phyloP scores from a whole-genome alignment of 2,113 vertebrate species.

The Nothobranchius kuhntae region DNA sequence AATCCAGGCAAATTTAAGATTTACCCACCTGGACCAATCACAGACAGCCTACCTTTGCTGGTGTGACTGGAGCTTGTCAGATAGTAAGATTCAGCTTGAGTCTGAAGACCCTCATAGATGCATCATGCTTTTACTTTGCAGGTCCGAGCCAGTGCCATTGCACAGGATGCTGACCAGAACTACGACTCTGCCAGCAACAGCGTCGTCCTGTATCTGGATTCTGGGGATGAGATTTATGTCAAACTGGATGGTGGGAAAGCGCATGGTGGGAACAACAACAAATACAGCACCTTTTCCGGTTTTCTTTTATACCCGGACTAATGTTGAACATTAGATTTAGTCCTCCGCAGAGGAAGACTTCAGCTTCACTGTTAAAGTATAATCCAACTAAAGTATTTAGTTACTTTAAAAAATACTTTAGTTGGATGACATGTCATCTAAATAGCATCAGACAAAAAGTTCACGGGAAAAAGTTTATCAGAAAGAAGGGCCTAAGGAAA shows the following conservation, averaged over 20 bases:
- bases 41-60: too few relatives aligned
- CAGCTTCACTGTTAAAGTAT: too few relatives aligned
- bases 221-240: conserved; percentile 92
- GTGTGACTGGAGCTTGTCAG: too few relatives aligned
- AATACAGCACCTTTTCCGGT: conserved; percentile 96
- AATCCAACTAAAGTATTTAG: too few relatives aligned
- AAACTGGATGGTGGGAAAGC: conserved; percentile 87
- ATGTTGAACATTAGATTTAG: conserved; percentile 1
- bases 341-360: neutral
- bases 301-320: conserved; percentile 93
- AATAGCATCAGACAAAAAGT: too few relatives aligned
- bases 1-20: too few relatives aligned
- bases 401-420: too few relatives aligned
- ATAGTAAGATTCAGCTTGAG: neutral
- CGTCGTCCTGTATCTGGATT: conserved; percentile 91
- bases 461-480: too few relatives aligned
- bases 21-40: too few relatives aligned
- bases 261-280: conserved; percentile 85
- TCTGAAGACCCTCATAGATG: neutral
- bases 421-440: too few relatives aligned
- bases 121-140: conserved; percentile 42
- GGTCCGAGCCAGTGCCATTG: conserved; percentile 93
- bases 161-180: conserved; percentile 93
- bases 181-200: conserved; percentile 95
- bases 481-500: too few relatives aligned